Conservation (phyloP, 2,888 invertebrate species). For the Tenthredo amoena region DNA sequence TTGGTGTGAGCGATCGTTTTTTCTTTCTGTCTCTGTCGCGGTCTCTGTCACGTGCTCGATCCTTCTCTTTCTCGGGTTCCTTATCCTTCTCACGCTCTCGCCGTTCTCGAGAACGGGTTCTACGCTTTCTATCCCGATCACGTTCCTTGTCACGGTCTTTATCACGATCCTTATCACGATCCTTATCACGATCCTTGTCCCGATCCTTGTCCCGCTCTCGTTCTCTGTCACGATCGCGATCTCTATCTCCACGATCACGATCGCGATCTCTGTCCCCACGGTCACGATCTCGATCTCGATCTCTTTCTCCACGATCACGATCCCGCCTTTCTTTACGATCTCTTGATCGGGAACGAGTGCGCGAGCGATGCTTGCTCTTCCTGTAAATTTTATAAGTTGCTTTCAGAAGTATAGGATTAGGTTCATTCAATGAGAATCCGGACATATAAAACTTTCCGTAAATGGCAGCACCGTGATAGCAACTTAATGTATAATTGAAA, state of each 20-base stretch:
- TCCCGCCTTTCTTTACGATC: constrained; percentile 79
- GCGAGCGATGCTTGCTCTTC: constrained; percentile 77
- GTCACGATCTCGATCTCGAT: constrained; percentile 60
- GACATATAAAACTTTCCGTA: too few species aligned
- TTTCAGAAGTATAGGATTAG: constrained; percentile 9
- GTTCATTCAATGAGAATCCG: background rate
- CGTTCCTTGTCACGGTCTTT: constrained; percentile 73
- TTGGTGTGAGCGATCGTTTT: constrained; percentile 74
- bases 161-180: constrained; percentile 63
- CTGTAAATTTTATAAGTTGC: constrained; percentile 67
- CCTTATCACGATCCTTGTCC: constrained; percentile 61
- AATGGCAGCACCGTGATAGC: too few species aligned
- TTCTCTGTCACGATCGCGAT: constrained; percentile 70
- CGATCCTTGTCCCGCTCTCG: constrained; percentile 69
- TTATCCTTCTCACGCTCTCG: constrained; percentile 69
- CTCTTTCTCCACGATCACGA: constrained; percentile 62
- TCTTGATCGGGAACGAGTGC: constrained; percentile 78
- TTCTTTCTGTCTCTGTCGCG: constrained; percentile 76
- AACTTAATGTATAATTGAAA: too few species aligned
- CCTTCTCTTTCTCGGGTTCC: constrained; percentile 71
- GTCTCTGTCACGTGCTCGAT: constrained; percentile 62
- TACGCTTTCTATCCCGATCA: constrained; percentile 60
- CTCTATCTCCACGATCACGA: constrained; percentile 71
- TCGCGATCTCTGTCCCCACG: constrained; percentile 57
- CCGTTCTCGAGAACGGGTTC: constrained; percentile 52